Evolutionary conservation across 1,140 invertebrate genomes (phyloP), one percentile per base, ranked within the genome.

Genomic region (Drosophila orena): DNA sequence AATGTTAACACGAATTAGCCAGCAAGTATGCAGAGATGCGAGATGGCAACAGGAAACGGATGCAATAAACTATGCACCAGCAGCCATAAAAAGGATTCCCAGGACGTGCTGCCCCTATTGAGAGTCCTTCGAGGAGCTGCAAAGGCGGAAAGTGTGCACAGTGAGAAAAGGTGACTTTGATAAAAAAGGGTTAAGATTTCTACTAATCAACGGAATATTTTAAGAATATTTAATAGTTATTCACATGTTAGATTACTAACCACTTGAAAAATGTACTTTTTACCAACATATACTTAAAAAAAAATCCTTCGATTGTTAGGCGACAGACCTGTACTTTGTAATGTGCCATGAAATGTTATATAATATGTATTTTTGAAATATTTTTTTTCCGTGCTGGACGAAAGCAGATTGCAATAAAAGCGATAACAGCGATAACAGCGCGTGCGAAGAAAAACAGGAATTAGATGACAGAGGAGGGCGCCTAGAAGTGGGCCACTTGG

Each of bases 1-100:
- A 81, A 81, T 81, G 60, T 77, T 73, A 83, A 78, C 80, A 83
- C 70, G 80, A 83, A 83, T 79, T 83, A 83, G 80, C 79, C 79
- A 49, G 75, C 70, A 83, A 83, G 70, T 79, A 69, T 73, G 72
- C 76, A 69, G 65, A 44, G 64, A 68, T 65, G 60, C 71, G 42
- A 73, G 81, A 84, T 79, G 55, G 72, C 66, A 85, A 77, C 57
- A 70, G 81, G 80, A 84, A 84, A 37, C 78, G 69, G 81, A 81
- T 70, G 74, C 69, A 86, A 86, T 86, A 81, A 86, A 83, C 73
- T 79, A 83, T 83, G 70, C 79, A 78, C 75, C 58, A 83, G 72
- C 38, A 76, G 72, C 71, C 62, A 76, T 76, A 76, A 75, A 75
- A 77, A 53, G n/a, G 49, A 43, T 46, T 37, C 47, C 49, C 44